Percentiles rank a stretch among this genome's conserved stretches.
These are phyloP conservation scores for Chrysogorgia sp. DNA, from an alignment of 92 coral and sea anemone genomes.

Conservation along the genomic window DNA sequence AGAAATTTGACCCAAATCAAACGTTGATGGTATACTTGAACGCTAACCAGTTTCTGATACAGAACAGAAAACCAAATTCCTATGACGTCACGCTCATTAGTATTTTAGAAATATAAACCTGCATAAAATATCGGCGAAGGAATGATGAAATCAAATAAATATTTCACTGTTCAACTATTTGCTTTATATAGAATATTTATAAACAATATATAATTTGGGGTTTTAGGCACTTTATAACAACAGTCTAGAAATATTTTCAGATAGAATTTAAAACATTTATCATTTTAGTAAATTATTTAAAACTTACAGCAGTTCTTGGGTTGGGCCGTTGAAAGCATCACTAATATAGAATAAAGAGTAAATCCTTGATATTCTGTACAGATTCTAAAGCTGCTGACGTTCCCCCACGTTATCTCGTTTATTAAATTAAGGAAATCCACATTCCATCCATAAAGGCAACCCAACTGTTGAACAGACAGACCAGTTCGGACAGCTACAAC, in stretches of 20 bases:
- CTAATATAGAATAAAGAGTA: conserved; percentile 20
- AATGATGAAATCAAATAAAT: not conserved
- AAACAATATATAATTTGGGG: too few relatives aligned
- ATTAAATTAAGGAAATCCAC: conserved; percentile 20
- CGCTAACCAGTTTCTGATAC: too few relatives aligned
- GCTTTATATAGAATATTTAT: not conserved
- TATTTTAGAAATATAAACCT: too few relatives aligned
- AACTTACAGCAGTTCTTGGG: conserved; percentile 38
- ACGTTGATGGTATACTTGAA: too few relatives aligned
- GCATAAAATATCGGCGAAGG: not conserved
- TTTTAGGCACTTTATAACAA: too few relatives aligned
- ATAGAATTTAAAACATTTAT: not conserved
- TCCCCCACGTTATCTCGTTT: conserved; percentile 13
- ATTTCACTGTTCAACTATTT: not conserved
- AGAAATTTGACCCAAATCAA: too few relatives aligned
- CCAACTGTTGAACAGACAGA: conserved; percentile 30
- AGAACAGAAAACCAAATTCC: too few relatives aligned
- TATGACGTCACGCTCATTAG: too few relatives aligned
- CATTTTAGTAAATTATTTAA: not conserved
- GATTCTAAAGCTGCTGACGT: conserved; percentile 33
- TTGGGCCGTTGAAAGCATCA: conserved; percentile 5
- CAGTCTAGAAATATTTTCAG: too few relatives aligned
- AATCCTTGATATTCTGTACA: conserved; percentile 13
- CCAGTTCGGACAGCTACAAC: conserved; percentile 25
- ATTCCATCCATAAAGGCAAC: conserved; percentile 43